A percentile compares a stretch with the other conserved stretches of the same genome.
These are phyloP conservation scores for Cheirogaleus medius DNA, from an alignment of 2,113 vertebrate genomes.

Conservation along the genomic window DNA sequence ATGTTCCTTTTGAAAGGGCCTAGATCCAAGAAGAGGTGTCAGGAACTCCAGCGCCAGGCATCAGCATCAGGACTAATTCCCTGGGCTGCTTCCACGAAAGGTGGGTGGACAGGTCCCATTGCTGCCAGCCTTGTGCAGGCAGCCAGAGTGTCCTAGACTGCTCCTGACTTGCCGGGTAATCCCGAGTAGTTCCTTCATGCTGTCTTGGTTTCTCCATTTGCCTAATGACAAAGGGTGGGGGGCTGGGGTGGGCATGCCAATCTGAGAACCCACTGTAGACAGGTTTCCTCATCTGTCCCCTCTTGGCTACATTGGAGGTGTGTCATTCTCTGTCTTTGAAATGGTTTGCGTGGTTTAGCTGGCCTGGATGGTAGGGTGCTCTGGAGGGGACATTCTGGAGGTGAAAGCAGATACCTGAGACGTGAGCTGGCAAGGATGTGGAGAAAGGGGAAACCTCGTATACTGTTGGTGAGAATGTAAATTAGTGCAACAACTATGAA, in stretches of 20 bases:
- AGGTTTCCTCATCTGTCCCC: not conserved
- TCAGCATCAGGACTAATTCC: conserved; percentile 47
- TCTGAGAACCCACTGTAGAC: not conserved
- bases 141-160: not conserved
- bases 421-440: not conserved
- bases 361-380: not conserved
- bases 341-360: not conserved
- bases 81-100: conserved; percentile 41
- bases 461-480: no score
- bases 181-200: not conserved
- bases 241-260: not conserved
- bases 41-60: conserved; percentile 48
- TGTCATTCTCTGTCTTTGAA: not conserved
- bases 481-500: no score
- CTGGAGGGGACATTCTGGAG: not conserved
- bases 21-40: conserved; percentile 66
- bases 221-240: not conserved
- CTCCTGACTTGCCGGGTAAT: not conserved
- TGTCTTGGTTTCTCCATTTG: not conserved
- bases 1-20: conserved; percentile 70
- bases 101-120: not conserved
- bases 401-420: not conserved
- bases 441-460: no score
- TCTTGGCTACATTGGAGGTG: not conserved
- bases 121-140: not conserved